Base-by-base conservation (phyloP, 2,888 invertebrate species). In the Pachydiplax longipennis region DNA sequence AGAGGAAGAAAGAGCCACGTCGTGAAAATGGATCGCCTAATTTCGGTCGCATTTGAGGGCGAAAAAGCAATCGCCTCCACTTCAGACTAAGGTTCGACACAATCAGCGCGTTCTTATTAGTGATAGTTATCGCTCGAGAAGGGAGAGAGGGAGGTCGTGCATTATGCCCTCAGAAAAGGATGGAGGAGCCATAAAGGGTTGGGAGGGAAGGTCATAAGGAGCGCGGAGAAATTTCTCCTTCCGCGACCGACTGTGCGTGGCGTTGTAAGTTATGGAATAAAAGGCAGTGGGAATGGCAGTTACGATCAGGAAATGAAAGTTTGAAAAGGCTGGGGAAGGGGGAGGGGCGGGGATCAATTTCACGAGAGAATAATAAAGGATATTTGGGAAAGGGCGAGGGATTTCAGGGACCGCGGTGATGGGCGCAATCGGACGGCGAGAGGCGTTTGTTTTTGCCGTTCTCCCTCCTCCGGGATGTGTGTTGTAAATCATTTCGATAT, bases 241-340 rank as follows among this genome's bases (percentile, higher is more conserved):
- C 15, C 83, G n/a, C 31, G 6, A n/a, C 6, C 53, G 31, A 48
- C 25, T 40, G 44, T 25, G 15, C 40, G 6, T 58, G 15, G 31
- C 58, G 31, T 83, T n/a, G 40, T 87, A 87, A 87, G 87, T 87
- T 87, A 65, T 61, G 61, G 61, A 65, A 61, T 31, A 44, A 31
- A 58, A 35, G 58, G 15, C 83, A 31, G 58, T 83, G 58, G 83
- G 83, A 83, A 83, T 58, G 83, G 58, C 83, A 83, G 83, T 61
- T 83, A 83, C 58, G 83, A 58, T 35, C 37, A 61, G 87, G 48
- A 87, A 87, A 87, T 65, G 87, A 87, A 65, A 87, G 87, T 87
- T 65, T n/a, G 87, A 61, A 40, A 40, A 37, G 87, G 18, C 10
- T 5, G 10, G 18, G 22, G 35, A 58, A 10, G 35, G 58, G 83